A percentile compares a stretch with the other conserved stretches of the same genome.
These are phyloP conservation scores for Troides helena DNA, from an alignment of 2,888 invertebrate genomes.

Conservation along the genomic window DNA sequence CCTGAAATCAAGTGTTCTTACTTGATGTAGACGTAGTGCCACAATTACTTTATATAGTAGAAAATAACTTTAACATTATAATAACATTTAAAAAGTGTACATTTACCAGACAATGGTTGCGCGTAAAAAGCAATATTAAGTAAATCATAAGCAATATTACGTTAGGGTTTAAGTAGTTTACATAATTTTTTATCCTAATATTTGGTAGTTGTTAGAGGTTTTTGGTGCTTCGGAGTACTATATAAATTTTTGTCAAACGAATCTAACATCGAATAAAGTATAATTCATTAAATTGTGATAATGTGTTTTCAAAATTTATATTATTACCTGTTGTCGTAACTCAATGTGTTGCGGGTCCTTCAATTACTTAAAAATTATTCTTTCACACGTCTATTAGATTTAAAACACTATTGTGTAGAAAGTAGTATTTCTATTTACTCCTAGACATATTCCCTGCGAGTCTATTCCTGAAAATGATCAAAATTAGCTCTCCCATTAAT, in stretches of 20 bases:
- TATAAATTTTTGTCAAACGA: slow-evolving; percentile 55
- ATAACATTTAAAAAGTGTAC: slow-evolving; percentile 50
- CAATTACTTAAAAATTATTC: slow-evolving; percentile 31
- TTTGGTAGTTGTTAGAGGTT: slow-evolving; percentile 66
- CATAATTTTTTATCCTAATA: slow-evolving; percentile 54
- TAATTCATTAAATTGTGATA: slow-evolving; percentile 48
- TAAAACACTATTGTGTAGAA: slow-evolving; percentile 31
- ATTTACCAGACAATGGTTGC: slow-evolving; percentile 61
- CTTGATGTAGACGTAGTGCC: slow-evolving; percentile 64
- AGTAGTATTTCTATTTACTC: slow-evolving; percentile 47
- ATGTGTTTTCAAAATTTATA: slow-evolving; percentile 43
- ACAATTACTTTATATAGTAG: slow-evolving; percentile 42
- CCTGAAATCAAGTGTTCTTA: slow-evolving; percentile 54
- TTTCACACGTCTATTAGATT: slow-evolving; percentile 33
- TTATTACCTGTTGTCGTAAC: slow-evolving; percentile 36
- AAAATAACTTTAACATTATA: slow-evolving; percentile 17
- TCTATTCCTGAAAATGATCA: slow-evolving; percentile 49
- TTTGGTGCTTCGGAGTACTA: slow-evolving; percentile 69
- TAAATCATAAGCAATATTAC: slow-evolving; percentile 75
- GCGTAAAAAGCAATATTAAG: slow-evolving; percentile 75
- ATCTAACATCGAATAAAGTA: slow-evolving; percentile 68
- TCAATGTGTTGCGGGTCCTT: slow-evolving; percentile 35
- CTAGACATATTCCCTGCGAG: slow-evolving; percentile 55
- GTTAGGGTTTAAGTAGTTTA: slow-evolving; percentile 57
- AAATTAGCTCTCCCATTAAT: slow-evolving; percentile 54